A percentile compares a stretch with the other conserved stretches of the same genome.
These are phyloP conservation scores for Lacerta agilis DNA, from an alignment of 2,797 vertebrate genomes.

Conservation along the genomic window DNA sequence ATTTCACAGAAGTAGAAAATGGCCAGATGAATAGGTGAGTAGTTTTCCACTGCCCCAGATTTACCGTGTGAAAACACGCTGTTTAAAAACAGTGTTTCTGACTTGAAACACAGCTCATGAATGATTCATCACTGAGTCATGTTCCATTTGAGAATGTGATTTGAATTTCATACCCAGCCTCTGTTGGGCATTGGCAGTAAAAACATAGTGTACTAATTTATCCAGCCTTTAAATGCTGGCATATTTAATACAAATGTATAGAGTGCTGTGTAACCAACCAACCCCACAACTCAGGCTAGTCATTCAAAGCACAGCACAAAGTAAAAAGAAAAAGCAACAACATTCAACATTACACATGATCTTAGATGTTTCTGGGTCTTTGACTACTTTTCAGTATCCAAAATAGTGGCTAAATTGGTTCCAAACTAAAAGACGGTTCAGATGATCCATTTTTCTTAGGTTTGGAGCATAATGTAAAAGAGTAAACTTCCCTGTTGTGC, in stretches of 20 bases:
- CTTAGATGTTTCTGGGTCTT: neutral
- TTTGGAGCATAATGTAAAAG: too few species aligned
- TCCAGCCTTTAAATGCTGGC: slow-evolving; percentile 66
- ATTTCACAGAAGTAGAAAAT: slow-evolving; percentile 83
- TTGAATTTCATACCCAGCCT: slow-evolving; percentile 79
- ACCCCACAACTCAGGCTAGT: slow-evolving; percentile 18
- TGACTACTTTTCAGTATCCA: neutral
- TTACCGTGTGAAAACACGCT: slow-evolving; percentile 58
- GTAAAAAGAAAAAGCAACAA: neutral
- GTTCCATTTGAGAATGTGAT: slow-evolving; percentile 75
- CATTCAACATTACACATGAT: neutral
- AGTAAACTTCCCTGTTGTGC: too few species aligned
- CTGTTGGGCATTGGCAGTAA: slow-evolving; percentile 73
- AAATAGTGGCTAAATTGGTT: neutral
- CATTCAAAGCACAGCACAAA: neutral
- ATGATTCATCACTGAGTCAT: slow-evolving; percentile 78
- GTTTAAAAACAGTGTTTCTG: slow-evolving; percentile 68
- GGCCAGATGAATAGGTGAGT: slow-evolving; percentile 84
- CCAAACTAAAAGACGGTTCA: neutral
- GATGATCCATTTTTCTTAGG: neutral
- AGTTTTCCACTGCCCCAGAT: slow-evolving; percentile 64
- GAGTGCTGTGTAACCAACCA: slow-evolving; percentile 46
- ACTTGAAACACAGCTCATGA: slow-evolving; percentile 69
- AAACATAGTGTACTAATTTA: slow-evolving; percentile 72
- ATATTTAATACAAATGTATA: slow-evolving; percentile 71